phyloP scores from a whole-genome alignment of 2,888 invertebrate genomes.

The Drosophila infuscata region DNA sequence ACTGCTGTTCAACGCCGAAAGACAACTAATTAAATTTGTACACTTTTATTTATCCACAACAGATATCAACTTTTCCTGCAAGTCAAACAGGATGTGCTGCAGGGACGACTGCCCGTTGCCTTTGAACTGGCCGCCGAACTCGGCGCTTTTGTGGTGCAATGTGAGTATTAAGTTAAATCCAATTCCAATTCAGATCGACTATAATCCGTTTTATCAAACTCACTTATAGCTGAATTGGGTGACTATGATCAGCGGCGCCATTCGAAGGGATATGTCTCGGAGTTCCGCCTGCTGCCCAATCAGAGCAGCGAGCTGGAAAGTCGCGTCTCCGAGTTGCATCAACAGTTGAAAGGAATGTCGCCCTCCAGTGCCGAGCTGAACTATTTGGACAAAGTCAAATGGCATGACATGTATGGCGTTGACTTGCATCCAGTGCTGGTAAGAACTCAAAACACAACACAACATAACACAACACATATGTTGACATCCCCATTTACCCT shows the following conservation, averaged over 20 bases:
- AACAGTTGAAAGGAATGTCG: constrained; percentile 89
- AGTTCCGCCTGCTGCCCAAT: constrained; percentile 96
- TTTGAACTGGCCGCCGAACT: constrained; percentile 96
- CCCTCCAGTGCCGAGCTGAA: constrained; percentile 97
- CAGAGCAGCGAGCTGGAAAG: constrained; percentile 96
- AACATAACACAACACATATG: constrained; percentile 15
- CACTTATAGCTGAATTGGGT: constrained; percentile 93
- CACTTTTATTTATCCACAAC: constrained; percentile 59
- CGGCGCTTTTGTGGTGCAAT: constrained; percentile 96
- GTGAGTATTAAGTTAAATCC: constrained; percentile 88
- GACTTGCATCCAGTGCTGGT: constrained; percentile 98
- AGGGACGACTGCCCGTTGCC: constrained; percentile 95
- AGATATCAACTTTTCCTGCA: constrained; percentile 99
- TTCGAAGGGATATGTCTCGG: constrained; percentile 95
- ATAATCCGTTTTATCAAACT: background rate
- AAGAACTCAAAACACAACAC: constrained; percentile 83
- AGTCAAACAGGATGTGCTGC: constrained; percentile 97
- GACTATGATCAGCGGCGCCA: constrained; percentile 96
- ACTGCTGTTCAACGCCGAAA: constrained; percentile 28
- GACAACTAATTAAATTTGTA: constrained; percentile 65
- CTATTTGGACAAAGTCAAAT: constrained; percentile 98
- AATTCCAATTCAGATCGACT: background rate
- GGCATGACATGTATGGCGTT: constrained; percentile 99
- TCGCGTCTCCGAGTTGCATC: constrained; percentile 94
- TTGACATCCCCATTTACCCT: background rate